Conservation (phyloP, 2,888 invertebrate genomes). For the Acanthosoma haemorrhoidale region DNA sequence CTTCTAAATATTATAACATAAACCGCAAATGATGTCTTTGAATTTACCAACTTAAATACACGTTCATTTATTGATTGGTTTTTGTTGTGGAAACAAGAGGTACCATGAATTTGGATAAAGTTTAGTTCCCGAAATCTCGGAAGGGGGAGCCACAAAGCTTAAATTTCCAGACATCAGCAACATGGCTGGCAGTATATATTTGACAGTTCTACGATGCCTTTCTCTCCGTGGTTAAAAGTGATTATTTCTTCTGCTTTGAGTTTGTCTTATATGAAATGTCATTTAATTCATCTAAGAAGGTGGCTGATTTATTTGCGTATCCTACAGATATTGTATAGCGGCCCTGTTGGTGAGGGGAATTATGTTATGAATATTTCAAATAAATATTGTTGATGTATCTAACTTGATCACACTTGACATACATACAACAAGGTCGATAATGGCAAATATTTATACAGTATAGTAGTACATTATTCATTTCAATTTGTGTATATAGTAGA, state of each 20-base stretch:
- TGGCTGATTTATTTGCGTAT: constrained; percentile 26
- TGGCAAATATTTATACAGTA: no score
- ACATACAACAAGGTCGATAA: not conserved
- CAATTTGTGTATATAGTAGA: not conserved
- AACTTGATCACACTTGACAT: not conserved
- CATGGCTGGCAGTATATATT: constrained; percentile 98
- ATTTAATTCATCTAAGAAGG: constrained; percentile 24
- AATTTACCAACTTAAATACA: no score
- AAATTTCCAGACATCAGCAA: constrained; percentile 78
- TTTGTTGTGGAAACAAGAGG: no score
- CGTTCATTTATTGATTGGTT: no score
- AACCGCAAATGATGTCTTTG: no score
- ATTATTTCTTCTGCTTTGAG: constrained; percentile 53
- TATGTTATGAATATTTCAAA: not conserved
- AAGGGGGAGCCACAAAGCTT: constrained; percentile 43
- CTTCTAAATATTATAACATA: no score
- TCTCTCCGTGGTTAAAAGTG: constrained; percentile 64
- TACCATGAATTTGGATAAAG: no score
- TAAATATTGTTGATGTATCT: not conserved
- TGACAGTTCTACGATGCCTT: constrained; percentile 79
- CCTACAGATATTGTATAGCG: not conserved
- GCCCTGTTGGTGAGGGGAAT: constrained; percentile 2
- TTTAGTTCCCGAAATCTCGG: not conserved
- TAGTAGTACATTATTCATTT: not conserved
- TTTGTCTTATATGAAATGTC: constrained; percentile 11